These are phyloP conservation scores for Podotricha telesiphe DNA, from an alignment of 2,888 invertebrate species.

Conservation along the genomic window DNA sequence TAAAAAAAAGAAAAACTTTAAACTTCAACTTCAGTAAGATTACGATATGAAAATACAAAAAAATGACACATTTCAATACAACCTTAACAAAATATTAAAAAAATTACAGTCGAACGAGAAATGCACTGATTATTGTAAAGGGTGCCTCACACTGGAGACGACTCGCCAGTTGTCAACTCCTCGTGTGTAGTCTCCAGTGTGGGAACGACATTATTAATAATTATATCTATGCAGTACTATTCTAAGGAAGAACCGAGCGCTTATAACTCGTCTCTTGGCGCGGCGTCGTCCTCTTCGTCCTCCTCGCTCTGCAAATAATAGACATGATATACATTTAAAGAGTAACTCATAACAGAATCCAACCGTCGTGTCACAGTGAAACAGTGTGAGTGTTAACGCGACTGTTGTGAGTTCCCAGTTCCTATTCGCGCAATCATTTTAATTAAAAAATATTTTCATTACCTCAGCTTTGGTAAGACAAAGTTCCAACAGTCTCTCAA, in stretches of 20 bases:
- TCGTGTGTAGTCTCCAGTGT: slow-evolving; percentile 17
- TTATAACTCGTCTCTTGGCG: slow-evolving; percentile 92
- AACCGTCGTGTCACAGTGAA: too few species aligned
- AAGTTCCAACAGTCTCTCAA: too few species aligned
- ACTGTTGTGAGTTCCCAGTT: too few species aligned
- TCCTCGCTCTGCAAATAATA: slow-evolving; percentile 75
- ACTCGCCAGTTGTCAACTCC: background rate
- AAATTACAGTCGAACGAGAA: slow-evolving; percentile 69
- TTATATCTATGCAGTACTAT: slow-evolving; percentile 26
- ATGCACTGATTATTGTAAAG: slow-evolving; percentile 68
- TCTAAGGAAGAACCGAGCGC: slow-evolving; percentile 56
- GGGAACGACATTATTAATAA: slow-evolving; percentile 21
- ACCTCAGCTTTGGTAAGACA: too few species aligned
- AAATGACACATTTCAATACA: slow-evolving; percentile 40
- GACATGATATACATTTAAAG: background rate
- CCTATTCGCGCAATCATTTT: too few species aligned
- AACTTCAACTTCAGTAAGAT: background rate
- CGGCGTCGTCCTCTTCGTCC: slow-evolving; percentile 89
- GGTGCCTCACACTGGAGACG: slow-evolving; percentile 40
- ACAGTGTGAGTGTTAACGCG: too few species aligned
- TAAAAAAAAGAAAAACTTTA: slow-evolving; percentile 1
- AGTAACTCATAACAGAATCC: slow-evolving; percentile 80
- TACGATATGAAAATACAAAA: slow-evolving; percentile 7
- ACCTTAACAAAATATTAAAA: slow-evolving; percentile 45
- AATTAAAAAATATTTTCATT: too few species aligned